phyloP scores from a whole-genome alignment of 2,113 vertebrate genomes.

The Podiceps cristatus region DNA sequence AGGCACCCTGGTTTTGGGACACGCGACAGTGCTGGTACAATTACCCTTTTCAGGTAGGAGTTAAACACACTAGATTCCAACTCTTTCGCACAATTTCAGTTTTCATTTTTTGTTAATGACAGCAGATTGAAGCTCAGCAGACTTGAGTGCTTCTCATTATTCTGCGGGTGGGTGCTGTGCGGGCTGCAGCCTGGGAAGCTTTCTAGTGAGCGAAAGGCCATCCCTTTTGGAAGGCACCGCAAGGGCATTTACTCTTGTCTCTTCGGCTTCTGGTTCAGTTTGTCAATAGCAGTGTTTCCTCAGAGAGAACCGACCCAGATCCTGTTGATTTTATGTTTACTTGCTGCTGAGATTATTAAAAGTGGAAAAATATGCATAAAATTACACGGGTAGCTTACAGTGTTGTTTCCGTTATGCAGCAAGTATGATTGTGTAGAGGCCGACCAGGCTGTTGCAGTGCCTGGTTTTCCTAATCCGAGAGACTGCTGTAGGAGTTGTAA shows the following conservation, averaged over 20 bases:
- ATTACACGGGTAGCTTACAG: not conserved
- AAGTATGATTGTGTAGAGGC: not conserved
- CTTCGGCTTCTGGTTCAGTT: not conserved
- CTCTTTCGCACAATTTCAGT: not conserved
- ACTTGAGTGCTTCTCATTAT: not conserved
- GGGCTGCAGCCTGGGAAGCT: not conserved
- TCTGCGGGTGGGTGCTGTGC: not conserved
- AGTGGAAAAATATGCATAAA: not conserved
- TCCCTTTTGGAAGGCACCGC: not conserved
- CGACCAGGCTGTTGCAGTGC: not conserved
- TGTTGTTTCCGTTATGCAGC: not conserved
- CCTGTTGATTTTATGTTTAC: not conserved
- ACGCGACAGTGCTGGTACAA: constrained; percentile 94
- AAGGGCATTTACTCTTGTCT: not conserved
- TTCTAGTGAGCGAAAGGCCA: not conserved
- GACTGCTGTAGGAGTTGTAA: not conserved
- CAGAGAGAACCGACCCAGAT: not conserved
- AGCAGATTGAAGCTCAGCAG: not conserved
- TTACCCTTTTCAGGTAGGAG: constrained; percentile 93
- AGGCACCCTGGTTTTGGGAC: constrained; percentile 96
- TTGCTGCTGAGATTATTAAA: not conserved
- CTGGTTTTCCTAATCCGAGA: not conserved
- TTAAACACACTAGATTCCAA: not conserved
- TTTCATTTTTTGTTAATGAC: not conserved
- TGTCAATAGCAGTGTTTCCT: not conserved